Evolutionary conservation across 2,888 invertebrate species (phyloP).

Genomic region (Eilema griseolum): DNA sequence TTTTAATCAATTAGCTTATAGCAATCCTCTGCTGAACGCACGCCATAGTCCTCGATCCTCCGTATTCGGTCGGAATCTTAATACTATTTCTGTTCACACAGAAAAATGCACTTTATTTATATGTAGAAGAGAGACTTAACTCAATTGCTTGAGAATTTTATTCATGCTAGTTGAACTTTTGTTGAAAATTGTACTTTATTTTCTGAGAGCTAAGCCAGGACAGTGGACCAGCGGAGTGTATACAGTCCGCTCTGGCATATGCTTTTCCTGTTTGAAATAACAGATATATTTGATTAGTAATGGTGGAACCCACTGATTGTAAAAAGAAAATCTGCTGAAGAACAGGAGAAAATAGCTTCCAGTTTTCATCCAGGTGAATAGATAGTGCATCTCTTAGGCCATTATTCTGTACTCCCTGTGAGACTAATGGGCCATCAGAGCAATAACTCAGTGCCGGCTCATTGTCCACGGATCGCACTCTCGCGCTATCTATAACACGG

Average conservation of each 20-base stretch:
- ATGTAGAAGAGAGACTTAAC: slow-evolving; percentile 50
- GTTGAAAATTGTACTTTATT: slow-evolving; percentile 38
- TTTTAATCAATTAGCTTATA: not conserved
- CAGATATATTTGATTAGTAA: too few relatives aligned
- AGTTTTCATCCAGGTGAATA: slow-evolving; percentile 58
- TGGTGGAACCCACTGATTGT: too few relatives aligned
- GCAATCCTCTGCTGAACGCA: too few relatives aligned
- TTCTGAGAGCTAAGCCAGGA: too few relatives aligned
- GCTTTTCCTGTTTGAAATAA: slow-evolving; percentile 82
- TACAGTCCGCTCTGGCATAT: slow-evolving; percentile 88
- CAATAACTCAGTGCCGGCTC: slow-evolving; percentile 81
- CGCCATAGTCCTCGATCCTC: too few relatives aligned
- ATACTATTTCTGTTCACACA: slow-evolving; percentile 57
- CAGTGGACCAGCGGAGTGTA: slow-evolving; percentile 90
- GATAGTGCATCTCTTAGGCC: slow-evolving; percentile 63
- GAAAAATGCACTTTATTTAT: slow-evolving; percentile 57
- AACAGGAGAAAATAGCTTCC: not conserved
- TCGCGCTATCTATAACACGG: slow-evolving; percentile 80
- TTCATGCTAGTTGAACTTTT: slow-evolving; percentile 22
- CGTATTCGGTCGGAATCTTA: slow-evolving; percentile 71
- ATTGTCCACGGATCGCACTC: slow-evolving; percentile 82
- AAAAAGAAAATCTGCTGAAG: not conserved
- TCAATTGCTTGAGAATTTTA: slow-evolving; percentile 33
- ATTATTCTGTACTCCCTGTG: slow-evolving; percentile 78
- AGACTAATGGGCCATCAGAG: slow-evolving; percentile 82